phyloP scores from a whole-genome alignment of 2,888 invertebrate species.

The Chirona hameri region DNA sequence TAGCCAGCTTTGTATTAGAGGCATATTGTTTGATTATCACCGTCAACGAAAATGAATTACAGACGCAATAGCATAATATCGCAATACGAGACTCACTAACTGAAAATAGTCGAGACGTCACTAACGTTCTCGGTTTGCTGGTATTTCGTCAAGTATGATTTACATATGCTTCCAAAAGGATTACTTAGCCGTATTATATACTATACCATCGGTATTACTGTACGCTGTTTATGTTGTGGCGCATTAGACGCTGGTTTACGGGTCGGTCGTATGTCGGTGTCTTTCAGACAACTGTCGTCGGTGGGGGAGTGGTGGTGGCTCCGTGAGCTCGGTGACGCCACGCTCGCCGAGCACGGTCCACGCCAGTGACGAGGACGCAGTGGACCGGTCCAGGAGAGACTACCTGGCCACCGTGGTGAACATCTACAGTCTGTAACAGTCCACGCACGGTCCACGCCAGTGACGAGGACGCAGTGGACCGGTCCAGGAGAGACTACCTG shows the following conservation, averaged over 20 bases:
- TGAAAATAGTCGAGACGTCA: too few species aligned
- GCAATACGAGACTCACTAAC: too few species aligned
- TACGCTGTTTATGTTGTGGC: too few species aligned
- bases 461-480: background rate
- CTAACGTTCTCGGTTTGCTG: too few species aligned
- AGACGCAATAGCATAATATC: too few species aligned
- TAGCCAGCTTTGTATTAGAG: background rate
- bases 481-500: background rate
- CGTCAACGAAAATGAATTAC: too few species aligned
- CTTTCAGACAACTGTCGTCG: background rate
- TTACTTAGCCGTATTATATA: too few species aligned
- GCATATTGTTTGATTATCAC: too few species aligned
- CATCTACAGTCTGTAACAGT: background rate
- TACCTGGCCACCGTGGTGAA: background rate
- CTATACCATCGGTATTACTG: too few species aligned
- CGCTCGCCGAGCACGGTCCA: background rate
- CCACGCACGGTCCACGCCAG: background rate
- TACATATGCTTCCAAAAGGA: too few species aligned
- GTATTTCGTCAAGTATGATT: too few species aligned
- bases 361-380: background rate
- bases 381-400: background rate
- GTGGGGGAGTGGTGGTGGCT: background rate
- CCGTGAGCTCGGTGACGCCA: background rate
- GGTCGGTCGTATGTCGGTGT: background rate
- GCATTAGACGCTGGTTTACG: background rate